phyloP scores from a whole-genome alignment of 2,113 vertebrate genomes.

The Tachuris rubrigastra region DNA sequence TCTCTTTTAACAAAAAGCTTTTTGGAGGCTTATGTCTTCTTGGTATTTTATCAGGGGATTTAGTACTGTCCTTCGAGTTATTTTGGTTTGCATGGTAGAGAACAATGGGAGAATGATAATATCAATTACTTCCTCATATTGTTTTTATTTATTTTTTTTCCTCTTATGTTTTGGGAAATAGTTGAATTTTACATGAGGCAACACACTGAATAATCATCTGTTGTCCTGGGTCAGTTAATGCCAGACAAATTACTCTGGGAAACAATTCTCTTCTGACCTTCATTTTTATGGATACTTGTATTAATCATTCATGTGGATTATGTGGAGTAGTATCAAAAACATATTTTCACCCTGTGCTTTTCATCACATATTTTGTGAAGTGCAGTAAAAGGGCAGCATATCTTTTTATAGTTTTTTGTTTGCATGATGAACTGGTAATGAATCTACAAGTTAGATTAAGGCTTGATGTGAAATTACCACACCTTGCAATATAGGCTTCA shows the following conservation, averaged over 20 bases:
- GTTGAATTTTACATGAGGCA: conserved; percentile 19
- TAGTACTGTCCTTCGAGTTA: conserved; percentile 38
- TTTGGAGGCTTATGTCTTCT: background rate
- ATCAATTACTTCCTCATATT: conserved; percentile 62
- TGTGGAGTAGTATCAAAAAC: background rate
- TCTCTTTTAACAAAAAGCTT: background rate
- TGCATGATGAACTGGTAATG: background rate
- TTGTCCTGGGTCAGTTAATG: conserved; percentile 4
- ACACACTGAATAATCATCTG: conserved; percentile 26
- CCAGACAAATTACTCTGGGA: conserved; percentile 38
- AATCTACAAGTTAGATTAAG: background rate
- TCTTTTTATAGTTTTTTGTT: background rate
- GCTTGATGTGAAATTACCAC: background rate
- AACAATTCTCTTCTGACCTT: conserved; percentile 49
- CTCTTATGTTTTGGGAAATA: conserved; percentile 24
- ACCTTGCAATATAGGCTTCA: background rate
- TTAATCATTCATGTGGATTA: conserved; percentile 23
- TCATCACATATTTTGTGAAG: conserved; percentile 1
- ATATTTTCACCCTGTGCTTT: conserved; percentile 1
- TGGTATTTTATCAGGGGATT: conserved; percentile 16
- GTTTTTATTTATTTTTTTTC: conserved; percentile 23
- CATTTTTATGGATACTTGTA: conserved; percentile 26
- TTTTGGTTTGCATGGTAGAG: conserved; percentile 31
- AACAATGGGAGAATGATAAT: conserved; percentile 52
- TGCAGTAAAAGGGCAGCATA: background rate